phyloP scores from a whole-genome alignment of 2,113 vertebrate genomes.

The Vulpes ferrilata region DNA sequence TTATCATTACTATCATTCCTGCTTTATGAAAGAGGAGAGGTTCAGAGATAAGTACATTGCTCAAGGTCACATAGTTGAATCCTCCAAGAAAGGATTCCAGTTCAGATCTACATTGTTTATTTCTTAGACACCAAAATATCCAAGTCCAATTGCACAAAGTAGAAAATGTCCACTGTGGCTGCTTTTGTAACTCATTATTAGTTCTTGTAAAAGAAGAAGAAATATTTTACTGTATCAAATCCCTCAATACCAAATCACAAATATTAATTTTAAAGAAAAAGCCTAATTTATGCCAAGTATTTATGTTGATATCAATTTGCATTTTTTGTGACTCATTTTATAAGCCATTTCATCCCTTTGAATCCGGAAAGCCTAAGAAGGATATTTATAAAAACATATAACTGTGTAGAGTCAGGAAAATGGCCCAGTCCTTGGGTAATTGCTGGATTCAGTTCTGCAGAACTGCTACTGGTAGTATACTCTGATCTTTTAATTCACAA shows the following conservation, averaged over 20 bases:
- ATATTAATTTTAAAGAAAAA: conserved; percentile 56
- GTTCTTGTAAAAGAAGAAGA: neutral
- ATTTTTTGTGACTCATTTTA: conserved; percentile 51
- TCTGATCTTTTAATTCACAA: conserved; percentile 39
- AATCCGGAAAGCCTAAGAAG: neutral
- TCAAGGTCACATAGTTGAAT: neutral
- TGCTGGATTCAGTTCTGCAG: neutral
- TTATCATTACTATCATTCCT: neutral
- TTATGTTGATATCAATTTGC: neutral
- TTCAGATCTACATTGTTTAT: neutral
- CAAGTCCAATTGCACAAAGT: neutral
- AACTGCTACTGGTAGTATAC: neutral
- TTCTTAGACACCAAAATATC: neutral
- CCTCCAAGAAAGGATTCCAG: neutral
- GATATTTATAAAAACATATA: conserved; percentile 56
- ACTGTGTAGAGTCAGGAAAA: neutral
- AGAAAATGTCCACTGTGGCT: neutral
- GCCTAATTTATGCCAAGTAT: neutral
- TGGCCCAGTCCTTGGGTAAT: neutral
- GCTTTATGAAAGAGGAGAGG: neutral
- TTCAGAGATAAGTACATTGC: neutral
- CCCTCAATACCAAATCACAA: neutral
- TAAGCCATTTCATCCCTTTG: neutral
- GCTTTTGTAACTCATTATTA: conserved; percentile 25
- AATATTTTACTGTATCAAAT: neutral